Evolutionary conservation across 2,113 vertebrate species (phyloP), one percentile per base, ranked within the genome.

Genomic region (Chionomys nivalis): DNA sequence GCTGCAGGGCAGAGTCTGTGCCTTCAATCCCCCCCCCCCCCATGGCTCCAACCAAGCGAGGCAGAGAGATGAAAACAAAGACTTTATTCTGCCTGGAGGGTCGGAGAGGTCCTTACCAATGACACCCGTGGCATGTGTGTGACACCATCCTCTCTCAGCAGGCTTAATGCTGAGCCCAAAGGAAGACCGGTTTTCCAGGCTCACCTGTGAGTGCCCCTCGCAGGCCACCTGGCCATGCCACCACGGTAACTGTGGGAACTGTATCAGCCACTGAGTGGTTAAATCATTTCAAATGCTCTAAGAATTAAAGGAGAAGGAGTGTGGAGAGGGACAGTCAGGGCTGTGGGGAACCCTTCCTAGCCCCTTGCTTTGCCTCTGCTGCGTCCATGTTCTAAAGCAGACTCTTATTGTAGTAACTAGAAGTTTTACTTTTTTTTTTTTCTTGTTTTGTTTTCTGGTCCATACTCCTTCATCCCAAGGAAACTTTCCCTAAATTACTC

Each of bases 401-500:
- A 7, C 76, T 65, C 26, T 65, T 24, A 39, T 14, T 21, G 47
- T 19, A 16, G 31, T 70, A 77, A 2, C 47, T 19, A 61, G 79
- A 89, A 49, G 39, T 82, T 72, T n/a, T 17, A 49, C 26, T 10
- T 73, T 11, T 72, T 95, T 65, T 95, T 87, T n/a, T 11, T 92
- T 58, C 14, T 13, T 63, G 28, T 55, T 55, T 14, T 63, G 87
- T 58, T 31, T 44, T 95, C 61, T 63, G 36, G n/a, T 87, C 13
- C 11, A 17, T 11, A 26, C 47, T 79, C 39, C 33, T 82, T 88
- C 79, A 33, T 75, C 52, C 72, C 52, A 73, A 52, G 17, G 17
- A 52, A 52, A 31, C 47, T 92, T 94, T 58, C 61, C 89, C 65
- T 92, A 55, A 78, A 81, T 89, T 55, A 86, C 76, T 96, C 66